These are phyloP conservation scores for Panzeria rudis DNA, from an alignment of 2,888 invertebrate genomes.

Conservation along the genomic window DNA sequence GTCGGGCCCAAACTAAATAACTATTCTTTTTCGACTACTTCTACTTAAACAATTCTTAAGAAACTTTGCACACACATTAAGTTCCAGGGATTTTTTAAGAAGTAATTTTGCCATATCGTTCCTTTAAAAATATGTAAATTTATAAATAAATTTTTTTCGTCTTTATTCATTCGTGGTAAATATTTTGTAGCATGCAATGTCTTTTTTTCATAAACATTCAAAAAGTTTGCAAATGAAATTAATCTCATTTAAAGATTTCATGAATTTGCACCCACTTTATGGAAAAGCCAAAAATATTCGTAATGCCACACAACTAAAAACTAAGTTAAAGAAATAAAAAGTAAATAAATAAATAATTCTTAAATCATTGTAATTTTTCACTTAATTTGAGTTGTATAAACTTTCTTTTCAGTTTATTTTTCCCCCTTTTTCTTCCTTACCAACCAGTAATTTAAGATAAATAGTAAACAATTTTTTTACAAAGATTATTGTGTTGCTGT, in stretches of 20 bases:
- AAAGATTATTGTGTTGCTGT: conserved; percentile 17
- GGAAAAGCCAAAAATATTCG: not conserved
- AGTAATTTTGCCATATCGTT: too few species aligned
- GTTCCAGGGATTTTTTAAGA: too few species aligned
- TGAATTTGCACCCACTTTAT: not conserved
- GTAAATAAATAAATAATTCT: conserved; percentile 1
- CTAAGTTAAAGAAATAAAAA: not conserved
- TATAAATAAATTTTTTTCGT: too few species aligned
- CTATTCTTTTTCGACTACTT: too few species aligned
- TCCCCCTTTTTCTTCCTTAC: not conserved
- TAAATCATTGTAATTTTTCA: conserved; percentile 62
- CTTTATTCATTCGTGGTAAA: too few species aligned
- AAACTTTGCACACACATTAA: too few species aligned
- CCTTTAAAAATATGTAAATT: too few species aligned
- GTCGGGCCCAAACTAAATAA: too few species aligned
- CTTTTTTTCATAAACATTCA: too few species aligned
- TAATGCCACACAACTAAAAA: conserved; percentile 1
- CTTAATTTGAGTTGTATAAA: conserved; percentile 62
- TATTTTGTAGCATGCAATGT: too few species aligned
- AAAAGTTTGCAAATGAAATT: not conserved
- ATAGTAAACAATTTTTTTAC: not conserved
- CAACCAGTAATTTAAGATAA: not conserved
- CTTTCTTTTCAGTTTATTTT: not conserved
- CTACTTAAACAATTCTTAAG: too few species aligned
- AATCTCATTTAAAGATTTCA: not conserved